Percentiles rank a stretch among this genome's conserved stretches.
These are phyloP conservation scores for Coilia nasus DNA, from an alignment of 2,797 vertebrate genomes.

Conservation along the genomic window DNA sequence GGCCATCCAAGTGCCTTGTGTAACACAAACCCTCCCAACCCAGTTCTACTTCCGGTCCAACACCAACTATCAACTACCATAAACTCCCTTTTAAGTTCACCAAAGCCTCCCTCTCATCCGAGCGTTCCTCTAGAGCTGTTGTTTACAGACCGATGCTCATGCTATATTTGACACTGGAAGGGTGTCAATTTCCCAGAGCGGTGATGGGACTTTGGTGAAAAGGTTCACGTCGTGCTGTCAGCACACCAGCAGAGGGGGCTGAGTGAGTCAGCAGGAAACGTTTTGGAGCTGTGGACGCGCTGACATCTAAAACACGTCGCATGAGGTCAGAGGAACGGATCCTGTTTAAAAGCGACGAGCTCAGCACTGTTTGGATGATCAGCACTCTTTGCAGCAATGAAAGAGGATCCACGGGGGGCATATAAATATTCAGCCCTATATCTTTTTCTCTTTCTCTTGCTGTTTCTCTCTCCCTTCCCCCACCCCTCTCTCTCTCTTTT, in stretches of 20 bases:
- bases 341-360: background rate
- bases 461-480: background rate
- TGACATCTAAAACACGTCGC: background rate
- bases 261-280: conserved; percentile 4
- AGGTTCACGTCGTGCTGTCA: background rate
- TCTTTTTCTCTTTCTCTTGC: background rate
- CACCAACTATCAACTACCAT: background rate
- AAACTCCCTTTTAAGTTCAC: background rate
- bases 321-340: background rate
- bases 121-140: background rate
- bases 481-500: background rate
- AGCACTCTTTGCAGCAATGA: background rate
- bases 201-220: background rate
- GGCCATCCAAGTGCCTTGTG: background rate
- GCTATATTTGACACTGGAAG: background rate
- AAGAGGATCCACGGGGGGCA: background rate
- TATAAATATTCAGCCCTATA: background rate
- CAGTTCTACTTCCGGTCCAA: background rate
- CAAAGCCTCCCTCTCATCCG: background rate
- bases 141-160: background rate
- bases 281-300: background rate
- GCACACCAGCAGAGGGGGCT: background rate
- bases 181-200: background rate
- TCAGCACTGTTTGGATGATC: background rate
- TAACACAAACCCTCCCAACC: background rate